phyloP scores from a whole-genome alignment of 2,888 invertebrate genomes.

The Melolontha melolontha region DNA sequence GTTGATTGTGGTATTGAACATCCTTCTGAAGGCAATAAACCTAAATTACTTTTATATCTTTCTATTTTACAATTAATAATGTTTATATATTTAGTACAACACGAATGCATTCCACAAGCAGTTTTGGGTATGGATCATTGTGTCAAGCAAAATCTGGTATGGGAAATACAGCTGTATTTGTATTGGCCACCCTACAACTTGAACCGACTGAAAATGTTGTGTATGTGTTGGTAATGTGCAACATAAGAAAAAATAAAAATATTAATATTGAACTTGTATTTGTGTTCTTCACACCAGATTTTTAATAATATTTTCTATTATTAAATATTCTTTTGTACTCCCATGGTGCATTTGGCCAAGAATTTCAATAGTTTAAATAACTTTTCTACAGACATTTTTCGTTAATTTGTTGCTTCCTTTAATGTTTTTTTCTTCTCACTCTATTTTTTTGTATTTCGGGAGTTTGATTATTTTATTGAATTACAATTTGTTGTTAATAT shows the following conservation, averaged over 20 bases:
- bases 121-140: slow-evolving; percentile 98
- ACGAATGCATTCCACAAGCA: slow-evolving; percentile 99
- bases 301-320: no score
- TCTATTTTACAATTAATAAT: not conserved
- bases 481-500: no score
- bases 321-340: no score
- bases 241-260: slow-evolving; percentile 98
- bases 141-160: slow-evolving; percentile 99
- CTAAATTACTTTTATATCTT: not conserved
- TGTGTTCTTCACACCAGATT: no score
- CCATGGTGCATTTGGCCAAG: no score
- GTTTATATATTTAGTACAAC: slow-evolving; percentile 84
- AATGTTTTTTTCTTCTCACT: no score
- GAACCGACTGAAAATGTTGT: slow-evolving; percentile 97
- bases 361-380: no score
- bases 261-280: no score
- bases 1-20: slow-evolving; percentile 99
- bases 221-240: slow-evolving; percentile 98
- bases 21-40: slow-evolving; percentile 91
- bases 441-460: no score
- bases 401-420: no score
- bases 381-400: no score
- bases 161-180: slow-evolving; percentile 99
- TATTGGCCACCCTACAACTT: slow-evolving; percentile 95
- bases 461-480: no score